A percentile compares a stretch with the other conserved stretches of the same genome.
These are phyloP conservation scores for Anhinga rufa DNA, from an alignment of 2,113 vertebrate species.

Conservation along the genomic window DNA sequence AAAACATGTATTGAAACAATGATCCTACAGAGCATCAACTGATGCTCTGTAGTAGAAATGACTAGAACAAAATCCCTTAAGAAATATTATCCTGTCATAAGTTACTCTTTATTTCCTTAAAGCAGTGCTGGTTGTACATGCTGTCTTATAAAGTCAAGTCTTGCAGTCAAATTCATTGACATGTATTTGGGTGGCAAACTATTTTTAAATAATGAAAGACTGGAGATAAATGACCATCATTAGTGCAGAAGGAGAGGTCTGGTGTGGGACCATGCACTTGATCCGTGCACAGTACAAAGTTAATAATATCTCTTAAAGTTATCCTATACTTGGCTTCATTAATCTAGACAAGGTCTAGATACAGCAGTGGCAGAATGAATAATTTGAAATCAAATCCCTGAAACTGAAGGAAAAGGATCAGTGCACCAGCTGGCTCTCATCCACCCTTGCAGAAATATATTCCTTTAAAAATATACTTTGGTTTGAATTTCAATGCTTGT, in stretches of 20 bases:
- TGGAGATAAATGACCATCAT: neutral
- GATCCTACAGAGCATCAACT: neutral
- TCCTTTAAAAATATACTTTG: neutral
- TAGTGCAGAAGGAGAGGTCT: neutral
- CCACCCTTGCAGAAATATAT: neutral
- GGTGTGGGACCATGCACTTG: neutral
- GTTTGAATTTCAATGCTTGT: neutral
- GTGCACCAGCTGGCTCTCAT: neutral
- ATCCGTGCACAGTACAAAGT: neutral
- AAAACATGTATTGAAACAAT: neutral
- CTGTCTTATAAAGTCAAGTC: neutral
- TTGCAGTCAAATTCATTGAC: neutral
- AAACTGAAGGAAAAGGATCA: neutral
- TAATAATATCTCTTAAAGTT: slow-evolving; percentile 10
- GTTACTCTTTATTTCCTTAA: neutral
- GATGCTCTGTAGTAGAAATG: neutral
- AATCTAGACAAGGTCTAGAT: neutral
- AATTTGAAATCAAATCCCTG: neutral
- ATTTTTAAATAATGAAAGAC: neutral
- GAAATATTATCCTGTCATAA: neutral
- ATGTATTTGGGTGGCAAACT: neutral
- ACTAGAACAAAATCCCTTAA: neutral
- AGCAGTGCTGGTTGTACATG: neutral
- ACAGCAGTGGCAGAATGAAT: neutral
- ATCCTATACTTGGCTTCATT: neutral